Conservation (phyloP, 2,113 vertebrate genomes). For the Nibea albiflora region DNA sequence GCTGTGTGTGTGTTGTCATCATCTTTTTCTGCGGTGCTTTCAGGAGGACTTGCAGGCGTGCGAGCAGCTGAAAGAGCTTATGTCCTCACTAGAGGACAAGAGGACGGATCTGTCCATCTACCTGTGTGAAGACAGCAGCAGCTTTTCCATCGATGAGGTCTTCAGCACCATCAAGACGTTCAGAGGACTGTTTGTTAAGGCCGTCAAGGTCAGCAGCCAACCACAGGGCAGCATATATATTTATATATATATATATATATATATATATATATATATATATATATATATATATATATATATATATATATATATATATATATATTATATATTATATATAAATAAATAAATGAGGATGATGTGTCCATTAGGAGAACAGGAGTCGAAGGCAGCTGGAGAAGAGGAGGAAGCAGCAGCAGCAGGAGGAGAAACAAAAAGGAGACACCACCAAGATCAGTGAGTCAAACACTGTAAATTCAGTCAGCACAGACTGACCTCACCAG, state of each 20-base stretch:
- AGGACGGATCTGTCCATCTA: conserved; percentile 87
- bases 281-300: no score
- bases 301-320: no score
- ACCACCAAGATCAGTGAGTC: conserved; percentile 49
- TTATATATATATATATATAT: no score
- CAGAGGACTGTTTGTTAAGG: conserved; percentile 87
- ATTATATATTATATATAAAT: no score
- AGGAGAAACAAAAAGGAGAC: conserved; percentile 45
- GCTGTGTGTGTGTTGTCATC: background rate
- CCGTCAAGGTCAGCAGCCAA: conserved; percentile 86
- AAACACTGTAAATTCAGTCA: background rate
- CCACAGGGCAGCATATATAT: background rate
- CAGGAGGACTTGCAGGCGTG: conserved; percentile 85
- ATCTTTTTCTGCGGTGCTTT: conserved; percentile 24
- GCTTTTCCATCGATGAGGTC: conserved; percentile 89
- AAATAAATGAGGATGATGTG: no score
- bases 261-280: no score
- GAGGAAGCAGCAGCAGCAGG: conserved; percentile 51
- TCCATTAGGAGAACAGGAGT: conserved; percentile 51
- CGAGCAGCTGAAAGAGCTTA: conserved; percentile 81
- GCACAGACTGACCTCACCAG: background rate
- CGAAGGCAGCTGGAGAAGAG: conserved; percentile 43
- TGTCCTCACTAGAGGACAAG: conserved; percentile 83
- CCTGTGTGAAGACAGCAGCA: conserved; percentile 89
- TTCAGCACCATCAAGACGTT: conserved; percentile 90